Percentiles rank a stretch among this genome's conserved stretches.
These are phyloP conservation scores for Borostomias antarcticus DNA, from an alignment of 2,797 vertebrate species.

Conservation along the genomic window DNA sequence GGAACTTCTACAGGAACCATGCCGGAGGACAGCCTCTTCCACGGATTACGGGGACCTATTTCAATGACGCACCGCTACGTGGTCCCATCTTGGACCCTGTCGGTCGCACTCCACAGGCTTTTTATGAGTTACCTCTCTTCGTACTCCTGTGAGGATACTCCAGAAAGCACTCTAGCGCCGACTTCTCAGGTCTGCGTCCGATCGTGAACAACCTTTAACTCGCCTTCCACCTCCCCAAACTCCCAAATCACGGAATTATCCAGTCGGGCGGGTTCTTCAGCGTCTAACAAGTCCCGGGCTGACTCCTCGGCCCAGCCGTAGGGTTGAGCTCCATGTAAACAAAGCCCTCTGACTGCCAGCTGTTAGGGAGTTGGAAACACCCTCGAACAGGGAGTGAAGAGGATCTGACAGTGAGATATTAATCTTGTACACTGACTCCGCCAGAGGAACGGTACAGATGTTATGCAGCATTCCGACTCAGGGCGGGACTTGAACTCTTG, in stretches of 20 bases:
- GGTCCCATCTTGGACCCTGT: slow-evolving; percentile 22
- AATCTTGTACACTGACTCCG: neutral
- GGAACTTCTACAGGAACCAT: slow-evolving; percentile 81
- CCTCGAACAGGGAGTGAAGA: neutral
- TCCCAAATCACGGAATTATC: neutral
- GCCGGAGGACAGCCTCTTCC: slow-evolving; percentile 73
- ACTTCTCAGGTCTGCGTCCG: neutral
- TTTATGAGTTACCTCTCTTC: neutral
- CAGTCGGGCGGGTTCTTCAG: neutral
- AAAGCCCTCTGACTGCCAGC: neutral
- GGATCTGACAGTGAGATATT: neutral
- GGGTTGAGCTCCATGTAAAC: neutral
- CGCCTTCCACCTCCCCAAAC: neutral
- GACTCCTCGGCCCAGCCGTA: neutral
- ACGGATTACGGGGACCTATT: slow-evolving; percentile 73
- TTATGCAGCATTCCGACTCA: neutral
- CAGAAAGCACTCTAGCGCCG: neutral
- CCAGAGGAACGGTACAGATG: neutral
- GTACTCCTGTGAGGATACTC: neutral
- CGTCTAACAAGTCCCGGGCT: neutral
- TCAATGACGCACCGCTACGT: slow-evolving; percentile 1
- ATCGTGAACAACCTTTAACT: neutral
- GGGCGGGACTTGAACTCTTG: neutral
- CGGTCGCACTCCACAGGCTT: neutral
- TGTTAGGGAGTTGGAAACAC: neutral